Evolutionary conservation across 37 sponge, comb jelly and placozoan genomes (phyloP).

Genomic region (Diacarnus erythraeanus): DNA sequence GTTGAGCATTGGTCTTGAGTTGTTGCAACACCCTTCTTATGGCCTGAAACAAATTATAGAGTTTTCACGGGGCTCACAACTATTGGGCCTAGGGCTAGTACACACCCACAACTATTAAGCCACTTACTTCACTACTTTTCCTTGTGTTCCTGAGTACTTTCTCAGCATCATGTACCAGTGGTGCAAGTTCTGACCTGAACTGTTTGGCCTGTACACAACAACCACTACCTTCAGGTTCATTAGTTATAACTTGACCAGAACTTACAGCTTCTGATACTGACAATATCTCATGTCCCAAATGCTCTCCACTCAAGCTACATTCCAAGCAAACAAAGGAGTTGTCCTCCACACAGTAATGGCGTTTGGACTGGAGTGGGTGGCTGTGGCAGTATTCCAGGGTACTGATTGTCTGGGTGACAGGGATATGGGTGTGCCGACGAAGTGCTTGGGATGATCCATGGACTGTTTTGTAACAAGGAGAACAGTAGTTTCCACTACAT

Average conservation of each 20-base stretch:
- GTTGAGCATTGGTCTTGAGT: neutral
- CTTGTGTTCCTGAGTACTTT: neutral
- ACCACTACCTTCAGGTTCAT: too few relatives aligned
- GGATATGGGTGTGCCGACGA: neutral
- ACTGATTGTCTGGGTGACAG: neutral
- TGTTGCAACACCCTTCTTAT: neutral
- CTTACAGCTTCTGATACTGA: constrained; percentile 21
- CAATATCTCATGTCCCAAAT: constrained; percentile 12
- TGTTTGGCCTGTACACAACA: neutral
- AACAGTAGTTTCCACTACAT: neutral
- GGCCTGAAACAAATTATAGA: neutral
- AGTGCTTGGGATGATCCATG: constrained; percentile 2
- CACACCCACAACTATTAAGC: neutral
- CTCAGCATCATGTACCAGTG: neutral
- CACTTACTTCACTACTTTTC: neutral
- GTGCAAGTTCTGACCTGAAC: neutral
- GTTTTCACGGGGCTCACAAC: too few relatives aligned
- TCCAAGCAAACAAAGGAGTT: neutral
- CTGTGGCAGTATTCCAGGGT: neutral
- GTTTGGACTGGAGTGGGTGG: constrained; percentile 6
- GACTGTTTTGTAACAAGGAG: neutral
- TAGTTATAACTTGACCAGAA: too few relatives aligned
- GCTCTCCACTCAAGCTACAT: constrained; percentile 9
- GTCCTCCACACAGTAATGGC: constrained; percentile 27
- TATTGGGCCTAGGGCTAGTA: neutral